These are phyloP conservation scores for Acrocephalus arundinaceus DNA, from an alignment of 2,113 vertebrate genomes.

Conservation along the genomic window DNA sequence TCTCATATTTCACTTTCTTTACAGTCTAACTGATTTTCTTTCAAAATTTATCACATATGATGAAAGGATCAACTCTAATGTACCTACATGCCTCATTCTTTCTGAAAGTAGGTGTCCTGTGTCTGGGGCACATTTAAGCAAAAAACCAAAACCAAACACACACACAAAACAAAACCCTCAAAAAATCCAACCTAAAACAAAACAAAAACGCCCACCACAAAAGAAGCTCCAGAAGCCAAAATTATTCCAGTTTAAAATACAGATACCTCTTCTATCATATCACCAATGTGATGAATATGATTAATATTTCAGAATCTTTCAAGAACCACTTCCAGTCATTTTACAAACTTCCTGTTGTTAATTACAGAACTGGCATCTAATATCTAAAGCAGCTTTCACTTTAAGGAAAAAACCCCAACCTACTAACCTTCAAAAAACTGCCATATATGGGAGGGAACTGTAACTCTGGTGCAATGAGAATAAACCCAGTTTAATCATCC, in stretches of 20 bases:
- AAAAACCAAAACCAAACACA: background rate
- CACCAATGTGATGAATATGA: background rate
- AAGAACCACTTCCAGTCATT: background rate
- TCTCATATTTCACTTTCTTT: background rate
- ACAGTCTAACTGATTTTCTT: background rate
- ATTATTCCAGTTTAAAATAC: background rate
- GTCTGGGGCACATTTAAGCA: background rate
- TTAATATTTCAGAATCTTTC: background rate
- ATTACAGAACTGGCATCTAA: background rate
- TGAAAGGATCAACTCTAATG: background rate
- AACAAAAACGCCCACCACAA: background rate
- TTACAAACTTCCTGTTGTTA: background rate
- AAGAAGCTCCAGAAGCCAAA: background rate
- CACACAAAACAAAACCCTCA: background rate
- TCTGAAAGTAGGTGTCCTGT: background rate
- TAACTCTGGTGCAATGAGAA: background rate
- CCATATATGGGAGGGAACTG: background rate
- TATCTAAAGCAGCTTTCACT: background rate
- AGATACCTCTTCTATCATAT: background rate
- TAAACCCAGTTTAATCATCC: background rate
- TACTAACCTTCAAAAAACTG: background rate
- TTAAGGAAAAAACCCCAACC: background rate
- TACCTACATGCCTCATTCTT: background rate
- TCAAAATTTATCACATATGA: background rate
- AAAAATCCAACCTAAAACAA: background rate